Conservation (phyloP, 2,113 vertebrate genomes). For the Corydoras maculifer region DNA sequence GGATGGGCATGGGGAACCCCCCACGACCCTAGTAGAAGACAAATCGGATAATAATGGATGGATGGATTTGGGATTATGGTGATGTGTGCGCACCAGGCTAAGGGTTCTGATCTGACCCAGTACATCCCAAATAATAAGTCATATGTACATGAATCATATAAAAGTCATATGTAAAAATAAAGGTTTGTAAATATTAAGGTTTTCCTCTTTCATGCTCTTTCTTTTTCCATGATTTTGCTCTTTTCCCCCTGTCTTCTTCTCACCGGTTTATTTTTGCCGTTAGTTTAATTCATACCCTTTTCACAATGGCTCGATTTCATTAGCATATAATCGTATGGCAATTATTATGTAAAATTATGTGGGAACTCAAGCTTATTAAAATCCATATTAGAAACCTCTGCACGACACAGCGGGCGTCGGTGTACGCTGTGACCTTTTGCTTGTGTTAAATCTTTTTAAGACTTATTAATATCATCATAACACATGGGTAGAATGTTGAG, state of each 20-base stretch:
- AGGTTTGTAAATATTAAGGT: no score
- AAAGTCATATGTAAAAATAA: no score
- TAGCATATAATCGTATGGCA: slow-evolving; percentile 25
- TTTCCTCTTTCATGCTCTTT: no score
- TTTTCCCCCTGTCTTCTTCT: not conserved
- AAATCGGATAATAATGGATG: no score
- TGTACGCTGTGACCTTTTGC: slow-evolving; percentile 25
- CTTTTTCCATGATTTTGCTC: no score
- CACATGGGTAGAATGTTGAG: slow-evolving; percentile 27
- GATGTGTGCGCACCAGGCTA: no score
- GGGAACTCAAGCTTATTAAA: slow-evolving; percentile 15
- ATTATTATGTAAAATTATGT: slow-evolving; percentile 26
- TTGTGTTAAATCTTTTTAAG: slow-evolving; percentile 39
- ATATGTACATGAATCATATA: no score
- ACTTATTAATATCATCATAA: slow-evolving; percentile 46
- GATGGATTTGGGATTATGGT: no score
- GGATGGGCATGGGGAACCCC: no score
- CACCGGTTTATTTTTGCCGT: not conserved
- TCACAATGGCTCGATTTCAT: not conserved
- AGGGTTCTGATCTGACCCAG: no score
- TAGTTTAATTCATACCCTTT: not conserved
- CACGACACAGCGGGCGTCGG: slow-evolving; percentile 15
- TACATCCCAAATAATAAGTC: no score
- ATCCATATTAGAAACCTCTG: slow-evolving; percentile 19
- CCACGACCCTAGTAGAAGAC: no score